Evolutionary conservation across 2,113 vertebrate species (phyloP), one percentile per base, ranked within the genome.

Genomic region (Pituophis catenifer): DNA sequence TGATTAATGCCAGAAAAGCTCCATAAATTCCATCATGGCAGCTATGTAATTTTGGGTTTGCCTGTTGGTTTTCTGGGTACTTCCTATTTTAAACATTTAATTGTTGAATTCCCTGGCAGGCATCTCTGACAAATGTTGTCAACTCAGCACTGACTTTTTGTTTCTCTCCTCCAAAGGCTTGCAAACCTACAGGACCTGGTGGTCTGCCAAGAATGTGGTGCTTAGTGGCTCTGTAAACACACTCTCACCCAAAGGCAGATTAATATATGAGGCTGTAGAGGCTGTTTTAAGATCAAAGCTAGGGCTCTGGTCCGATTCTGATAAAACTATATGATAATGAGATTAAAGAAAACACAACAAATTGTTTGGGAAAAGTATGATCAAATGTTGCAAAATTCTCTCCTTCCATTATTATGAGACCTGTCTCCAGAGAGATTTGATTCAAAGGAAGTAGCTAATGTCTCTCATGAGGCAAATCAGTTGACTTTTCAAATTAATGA

Each of bases 51-150:
- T 95, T 96, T 91, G 93, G 93, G 75, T 91, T 91, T 59, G 90
- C 92, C 54, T 94, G 93, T 94, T 89, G 88, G 23, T 89, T 17
- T 91, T 89, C 85, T 94, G 90, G 54, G 53, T 89, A 75, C 93
- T 94, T 92, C 92, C 93, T 92, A 94, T 95, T 95, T 59, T 90
- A 0, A 95, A 91, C 62, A 81, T 29, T 92, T 94, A 0, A 87
- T 55, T 93, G 59, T 52, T 91, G 90, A 93, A 86, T 96, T 94
- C 85, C 15, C 1, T 91, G 94, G 86, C 90, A 93, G n/a, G 95
- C 95, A 70, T 62, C 95, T 94, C 12, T 96, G 95, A 92, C 12
- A 92, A 96, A 54, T 94, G 75, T 70, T 93, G 70, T 93, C 91
- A 96, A 94, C 33, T 91, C 15, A 86, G 59, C 0, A 33, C 38